These are phyloP conservation scores for Darevskia mixta DNA, from an alignment of 2,797 vertebrate species.

Conservation along the genomic window DNA sequence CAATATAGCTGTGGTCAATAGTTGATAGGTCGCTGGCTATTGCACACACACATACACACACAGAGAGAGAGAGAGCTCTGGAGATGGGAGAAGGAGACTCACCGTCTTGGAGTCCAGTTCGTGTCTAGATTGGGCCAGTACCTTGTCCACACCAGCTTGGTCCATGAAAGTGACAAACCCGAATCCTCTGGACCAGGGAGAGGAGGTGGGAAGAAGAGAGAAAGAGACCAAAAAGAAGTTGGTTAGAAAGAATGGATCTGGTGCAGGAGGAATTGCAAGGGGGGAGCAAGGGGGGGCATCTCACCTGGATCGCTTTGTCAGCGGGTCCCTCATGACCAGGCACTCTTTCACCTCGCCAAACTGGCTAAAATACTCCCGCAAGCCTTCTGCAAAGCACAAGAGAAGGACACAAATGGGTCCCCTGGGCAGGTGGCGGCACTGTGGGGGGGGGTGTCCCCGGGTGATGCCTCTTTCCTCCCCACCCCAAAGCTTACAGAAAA, in stretches of 20 bases:
- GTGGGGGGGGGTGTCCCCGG: conserved; percentile 30
- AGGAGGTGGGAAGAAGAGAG: conserved; percentile 67
- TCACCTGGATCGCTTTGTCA: conserved; percentile 99
- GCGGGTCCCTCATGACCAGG: conserved; percentile 99
- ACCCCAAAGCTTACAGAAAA: background rate
- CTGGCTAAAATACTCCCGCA: conserved; percentile 99
- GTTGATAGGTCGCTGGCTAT: background rate
- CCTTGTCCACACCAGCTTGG: conserved; percentile 98
- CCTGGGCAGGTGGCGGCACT: conserved; percentile 51
- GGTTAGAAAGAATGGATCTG: conserved; percentile 63
- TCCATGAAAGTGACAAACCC: conserved; percentile 99
- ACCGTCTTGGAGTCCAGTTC: conserved; percentile 99
- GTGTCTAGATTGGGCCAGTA: conserved; percentile 95
- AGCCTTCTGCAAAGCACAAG: conserved; percentile 88
- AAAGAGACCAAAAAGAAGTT: conserved; percentile 70
- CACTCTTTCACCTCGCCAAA: conserved; percentile 99
- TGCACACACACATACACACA: too few species aligned
- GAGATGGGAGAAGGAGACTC: conserved; percentile 77
- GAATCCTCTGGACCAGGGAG: conserved; percentile 87
- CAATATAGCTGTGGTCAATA: conserved; percentile 39
- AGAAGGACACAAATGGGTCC: background rate
- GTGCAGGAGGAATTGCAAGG: conserved; percentile 72
- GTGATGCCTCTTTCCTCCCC: background rate
- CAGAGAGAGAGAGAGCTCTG: too few species aligned
- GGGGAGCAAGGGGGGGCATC: conserved; percentile 60